These are phyloP conservation scores for Epicauta chinensis DNA, from an alignment of 1,140 invertebrate species.

Conservation along the genomic window DNA sequence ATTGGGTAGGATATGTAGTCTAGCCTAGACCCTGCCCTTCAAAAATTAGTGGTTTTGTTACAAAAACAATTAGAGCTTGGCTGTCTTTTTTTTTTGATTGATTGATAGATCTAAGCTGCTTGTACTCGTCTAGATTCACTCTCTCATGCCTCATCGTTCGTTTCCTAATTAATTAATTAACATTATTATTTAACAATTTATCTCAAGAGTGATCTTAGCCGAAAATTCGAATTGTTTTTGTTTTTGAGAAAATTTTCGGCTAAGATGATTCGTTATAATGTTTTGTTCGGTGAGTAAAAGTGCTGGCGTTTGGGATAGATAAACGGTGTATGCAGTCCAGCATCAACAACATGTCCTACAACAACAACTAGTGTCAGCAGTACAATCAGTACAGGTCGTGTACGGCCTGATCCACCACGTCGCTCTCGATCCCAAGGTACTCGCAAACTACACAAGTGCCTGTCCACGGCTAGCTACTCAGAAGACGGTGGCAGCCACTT, in stretches of 20 bases:
- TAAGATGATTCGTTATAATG: background rate
- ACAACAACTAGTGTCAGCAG: constrained; percentile 27
- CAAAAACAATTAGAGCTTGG: no score
- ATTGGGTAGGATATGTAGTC: constrained; percentile 46
- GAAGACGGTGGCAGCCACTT: constrained; percentile 49
- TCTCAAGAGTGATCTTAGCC: background rate
- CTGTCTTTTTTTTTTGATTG: background rate
- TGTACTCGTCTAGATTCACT: constrained; percentile 30
- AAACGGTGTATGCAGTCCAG: constrained; percentile 42
- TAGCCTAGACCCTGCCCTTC: constrained; percentile 21
- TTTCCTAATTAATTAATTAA: no score
- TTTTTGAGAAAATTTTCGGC: background rate
- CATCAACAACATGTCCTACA: constrained; percentile 35
- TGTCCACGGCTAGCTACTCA: constrained; percentile 70
- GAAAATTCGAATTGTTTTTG: background rate
- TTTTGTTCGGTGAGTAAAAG: constrained; percentile 24
- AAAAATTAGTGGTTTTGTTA: no score
- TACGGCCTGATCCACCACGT: constrained; percentile 44
- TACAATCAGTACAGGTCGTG: constrained; percentile 37
- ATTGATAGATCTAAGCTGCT: constrained; percentile 20
- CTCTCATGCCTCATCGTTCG: constrained; percentile 6
- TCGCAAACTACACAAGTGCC: constrained; percentile 80
- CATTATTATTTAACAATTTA: no score
- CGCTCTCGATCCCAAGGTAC: constrained; percentile 84
- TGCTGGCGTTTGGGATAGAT: constrained; percentile 34